These are phyloP conservation scores for Philotrypesis tridentata DNA, from an alignment of 1,140 invertebrate species.

Conservation along the genomic window DNA sequence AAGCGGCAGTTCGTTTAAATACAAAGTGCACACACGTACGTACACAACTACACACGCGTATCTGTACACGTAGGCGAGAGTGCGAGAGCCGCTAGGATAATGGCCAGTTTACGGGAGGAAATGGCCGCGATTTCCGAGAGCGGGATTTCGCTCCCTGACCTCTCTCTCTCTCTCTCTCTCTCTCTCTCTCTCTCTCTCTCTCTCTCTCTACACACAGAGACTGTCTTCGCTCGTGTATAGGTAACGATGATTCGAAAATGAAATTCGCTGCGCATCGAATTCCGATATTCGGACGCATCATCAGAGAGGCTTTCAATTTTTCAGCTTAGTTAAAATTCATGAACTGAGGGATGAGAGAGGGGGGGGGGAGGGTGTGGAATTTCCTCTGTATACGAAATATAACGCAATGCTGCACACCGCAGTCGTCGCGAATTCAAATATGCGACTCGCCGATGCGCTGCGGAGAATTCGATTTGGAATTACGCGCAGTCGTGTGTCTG, in stretches of 20 bases:
- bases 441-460: not conserved
- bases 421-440: not conserved
- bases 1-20: conserved; percentile 1
- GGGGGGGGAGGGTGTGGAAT: not conserved
- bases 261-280: not conserved
- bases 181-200: no score
- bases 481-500: not conserved
- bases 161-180: no score
- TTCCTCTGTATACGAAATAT: not conserved
- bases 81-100: conserved; percentile 39
- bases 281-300: not conserved
- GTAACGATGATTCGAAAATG: not conserved
- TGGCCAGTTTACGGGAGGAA: conserved; percentile 50
- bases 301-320: not conserved
- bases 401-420: no score
- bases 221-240: not conserved
- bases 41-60: no score
- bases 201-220: no score
- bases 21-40: not conserved
- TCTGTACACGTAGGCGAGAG: no score
- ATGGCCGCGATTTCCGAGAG: conserved; percentile 51
- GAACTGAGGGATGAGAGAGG: not conserved
- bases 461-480: not conserved
- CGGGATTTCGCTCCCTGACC: not conserved
- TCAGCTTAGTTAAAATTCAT: not conserved